phyloP scores from a whole-genome alignment of 2,888 invertebrate genomes.

The Mayetiola destructor region DNA sequence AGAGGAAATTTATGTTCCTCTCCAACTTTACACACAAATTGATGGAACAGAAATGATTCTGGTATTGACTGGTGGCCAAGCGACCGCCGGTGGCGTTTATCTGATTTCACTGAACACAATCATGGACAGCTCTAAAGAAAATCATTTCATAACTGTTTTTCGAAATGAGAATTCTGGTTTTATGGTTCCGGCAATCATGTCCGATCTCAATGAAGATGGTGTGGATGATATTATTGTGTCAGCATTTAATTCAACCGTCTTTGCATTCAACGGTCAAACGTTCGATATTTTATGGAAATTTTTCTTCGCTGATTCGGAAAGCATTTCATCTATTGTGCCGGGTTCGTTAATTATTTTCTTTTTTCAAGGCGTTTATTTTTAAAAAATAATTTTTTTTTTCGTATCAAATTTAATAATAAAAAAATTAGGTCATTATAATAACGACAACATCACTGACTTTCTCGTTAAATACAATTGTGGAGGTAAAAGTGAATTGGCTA shows the following conservation, averaged over 20 bases:
- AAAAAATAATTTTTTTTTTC: too few relatives aligned
- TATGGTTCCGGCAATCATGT: slow-evolving; percentile 48
- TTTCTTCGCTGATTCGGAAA: slow-evolving; percentile 47
- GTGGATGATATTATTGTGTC: slow-evolving; percentile 57
- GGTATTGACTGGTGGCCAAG: slow-evolving; percentile 60
- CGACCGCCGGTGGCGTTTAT: slow-evolving; percentile 55
- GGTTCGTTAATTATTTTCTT: too few relatives aligned
- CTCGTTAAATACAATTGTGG: slow-evolving; percentile 53
- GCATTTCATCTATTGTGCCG: slow-evolving; percentile 60
- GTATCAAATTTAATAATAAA: too few relatives aligned
- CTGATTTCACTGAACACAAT: slow-evolving; percentile 42
- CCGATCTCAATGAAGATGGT: slow-evolving; percentile 56
- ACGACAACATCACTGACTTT: slow-evolving; percentile 62
- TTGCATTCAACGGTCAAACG: slow-evolving; percentile 55
- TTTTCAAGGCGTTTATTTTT: too few relatives aligned
- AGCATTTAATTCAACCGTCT: slow-evolving; percentile 54
- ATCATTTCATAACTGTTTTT: slow-evolving; percentile 38
- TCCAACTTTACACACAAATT: slow-evolving; percentile 46
- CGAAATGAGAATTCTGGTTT: slow-evolving; percentile 49
- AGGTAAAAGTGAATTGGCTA: too few relatives aligned
- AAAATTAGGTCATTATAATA: slow-evolving; percentile 64
- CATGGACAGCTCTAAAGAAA: slow-evolving; percentile 36
- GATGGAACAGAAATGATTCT: slow-evolving; percentile 49
- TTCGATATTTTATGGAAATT: slow-evolving; percentile 59
- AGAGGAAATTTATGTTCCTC: slow-evolving; percentile 56